A percentile compares a stretch with the other conserved stretches of the same genome.
These are phyloP conservation scores for Porites lutea DNA, from an alignment of 64 coral and sea anemone species.

Conservation along the genomic window DNA sequence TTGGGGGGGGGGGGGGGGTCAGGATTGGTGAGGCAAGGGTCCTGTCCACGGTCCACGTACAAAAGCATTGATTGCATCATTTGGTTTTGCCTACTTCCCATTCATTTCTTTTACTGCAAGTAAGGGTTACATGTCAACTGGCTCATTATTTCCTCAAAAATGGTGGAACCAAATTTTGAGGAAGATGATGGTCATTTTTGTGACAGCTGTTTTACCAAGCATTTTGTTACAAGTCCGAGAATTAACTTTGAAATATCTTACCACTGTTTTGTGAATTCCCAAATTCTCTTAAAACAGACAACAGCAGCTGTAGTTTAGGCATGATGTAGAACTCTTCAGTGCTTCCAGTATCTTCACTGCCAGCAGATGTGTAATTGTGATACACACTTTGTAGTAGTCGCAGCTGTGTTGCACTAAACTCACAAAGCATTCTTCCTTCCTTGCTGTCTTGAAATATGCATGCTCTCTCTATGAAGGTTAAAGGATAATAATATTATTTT, in stretches of 20 bases:
- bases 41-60: too few species aligned
- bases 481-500: too few species aligned
- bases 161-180: too few species aligned
- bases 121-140: too few species aligned
- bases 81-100: too few species aligned
- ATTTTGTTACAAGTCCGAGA: background rate
- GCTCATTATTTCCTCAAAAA: too few species aligned
- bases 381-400: conserved; percentile 79
- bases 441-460: conserved; percentile 51
- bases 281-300: conserved; percentile 63
- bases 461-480: conserved; percentile 49
- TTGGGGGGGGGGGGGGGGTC: too few species aligned
- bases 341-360: conserved; percentile 13
- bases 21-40: too few species aligned
- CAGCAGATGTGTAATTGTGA: conserved; percentile 47
- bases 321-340: conserved; percentile 63
- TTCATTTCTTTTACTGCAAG: too few species aligned
- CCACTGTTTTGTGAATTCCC: background rate
- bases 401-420: conserved; percentile 74
- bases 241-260: background rate
- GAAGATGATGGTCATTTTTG: too few species aligned
- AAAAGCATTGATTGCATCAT: too few species aligned
- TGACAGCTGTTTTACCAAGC: too few species aligned
- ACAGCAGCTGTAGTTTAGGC: conserved; percentile 82
- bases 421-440: conserved; percentile 19